Base-by-base conservation (phyloP, 2,888 invertebrate genomes). In the Dinocampus coccinellae region DNA sequence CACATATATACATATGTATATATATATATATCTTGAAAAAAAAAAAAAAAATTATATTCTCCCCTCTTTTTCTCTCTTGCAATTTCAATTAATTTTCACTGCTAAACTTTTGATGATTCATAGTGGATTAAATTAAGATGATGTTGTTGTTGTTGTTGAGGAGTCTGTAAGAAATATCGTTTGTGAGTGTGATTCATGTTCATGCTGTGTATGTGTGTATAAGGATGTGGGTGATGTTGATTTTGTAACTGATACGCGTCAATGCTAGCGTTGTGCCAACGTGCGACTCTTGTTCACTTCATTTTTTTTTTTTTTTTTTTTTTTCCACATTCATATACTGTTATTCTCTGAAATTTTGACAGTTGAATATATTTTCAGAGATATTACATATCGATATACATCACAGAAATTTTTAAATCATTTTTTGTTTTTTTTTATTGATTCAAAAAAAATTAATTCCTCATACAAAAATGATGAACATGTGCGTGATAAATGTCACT, bases 241-340 rank as follows among this genome's bases (percentile, higher is more conserved):
- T 52, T 64, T 47, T 55, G 84, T 82, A 84, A 84, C 77, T 76
- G 83, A 84, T 82, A 82, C 70, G 77, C 70, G 76, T 84, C 80
- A 85, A 84, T 83, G 84, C 78, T 71, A 61, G 77, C 82, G 81
- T 81, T 85, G 83, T 84, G 71, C 72, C 73, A 72, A 60, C 69
- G 57, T 42, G 70, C 47, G 63, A 52, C 42, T 24, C 24, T 16
- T 7, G 20, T 16, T 16, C 6, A 16, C 16, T 47, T 16, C 1
- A 7, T 16, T 39, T 39, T 39, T 39, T 39, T n/a, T n/a, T 3
- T 47, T 63, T 63, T 11, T 16, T 39, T 22, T 39, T 39, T 34
- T 60, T 39, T 29, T 16, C 47, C 6, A 13, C 3, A n/a, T 16
- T n/a, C 6, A 2, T 6, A n/a, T 47, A 47, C 16, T 16, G 16